Evolutionary conservation across 2,888 invertebrate species (phyloP).

Genomic region (Hetaerina titia): DNA sequence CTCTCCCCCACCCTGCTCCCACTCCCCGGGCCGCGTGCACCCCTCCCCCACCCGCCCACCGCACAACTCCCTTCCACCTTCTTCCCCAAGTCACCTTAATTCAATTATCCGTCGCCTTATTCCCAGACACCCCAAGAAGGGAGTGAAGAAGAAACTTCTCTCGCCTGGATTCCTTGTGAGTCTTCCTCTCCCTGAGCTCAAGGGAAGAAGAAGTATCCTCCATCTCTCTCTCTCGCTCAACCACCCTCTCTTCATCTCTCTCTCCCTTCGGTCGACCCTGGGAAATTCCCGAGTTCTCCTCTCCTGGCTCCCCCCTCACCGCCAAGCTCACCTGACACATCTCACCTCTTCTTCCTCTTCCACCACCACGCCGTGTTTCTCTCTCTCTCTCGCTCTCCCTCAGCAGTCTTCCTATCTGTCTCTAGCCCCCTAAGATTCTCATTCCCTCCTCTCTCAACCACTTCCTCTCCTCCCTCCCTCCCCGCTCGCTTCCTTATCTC

Average conservation of each 20-base stretch:
- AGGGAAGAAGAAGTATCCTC: background rate
- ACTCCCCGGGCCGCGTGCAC: background rate
- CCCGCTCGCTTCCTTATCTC: background rate
- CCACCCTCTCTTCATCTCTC: background rate
- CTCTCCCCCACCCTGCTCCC: background rate
- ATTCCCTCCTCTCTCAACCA: background rate
- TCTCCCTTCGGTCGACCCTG: background rate
- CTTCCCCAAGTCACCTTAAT: slow-evolving; percentile 45
- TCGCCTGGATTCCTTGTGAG: background rate
- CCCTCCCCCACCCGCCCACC: background rate
- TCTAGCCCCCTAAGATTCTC: background rate
- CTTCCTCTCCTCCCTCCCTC: background rate
- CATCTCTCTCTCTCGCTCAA: background rate
- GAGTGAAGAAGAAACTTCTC: slow-evolving; percentile 25
- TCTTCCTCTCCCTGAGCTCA: background rate
- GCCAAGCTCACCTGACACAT: slow-evolving; percentile 21
- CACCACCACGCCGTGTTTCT: background rate
- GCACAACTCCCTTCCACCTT: background rate
- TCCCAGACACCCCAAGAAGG: slow-evolving; percentile 47
- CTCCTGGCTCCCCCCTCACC: background rate
- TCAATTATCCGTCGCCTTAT: slow-evolving; percentile 52
- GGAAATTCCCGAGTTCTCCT: slow-evolving; percentile 15
- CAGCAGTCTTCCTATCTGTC: background rate
- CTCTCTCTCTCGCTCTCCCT: background rate
- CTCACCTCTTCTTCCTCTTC: slow-evolving; percentile 2